Evolutionary conservation across 2,113 vertebrate genomes (phyloP), one percentile per base, ranked within the genome.

Genomic region (Malurus cyaneus): DNA sequence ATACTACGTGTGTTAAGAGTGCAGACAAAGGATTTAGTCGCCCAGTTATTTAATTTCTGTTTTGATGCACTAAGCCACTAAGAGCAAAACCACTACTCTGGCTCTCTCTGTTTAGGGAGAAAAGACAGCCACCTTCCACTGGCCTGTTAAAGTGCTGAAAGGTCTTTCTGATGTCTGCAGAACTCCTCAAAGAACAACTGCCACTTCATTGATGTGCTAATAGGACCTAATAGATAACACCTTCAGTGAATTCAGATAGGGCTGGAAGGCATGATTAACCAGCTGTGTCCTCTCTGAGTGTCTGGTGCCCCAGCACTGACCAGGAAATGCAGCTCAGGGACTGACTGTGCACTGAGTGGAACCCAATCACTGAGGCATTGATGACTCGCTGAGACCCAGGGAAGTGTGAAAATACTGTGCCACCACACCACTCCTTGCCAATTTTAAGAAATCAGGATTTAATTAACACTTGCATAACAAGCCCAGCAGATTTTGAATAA

Each of bases 201-300:
- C 12, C 49, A 76, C 57, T 65, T 94, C 77, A 76, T 11, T 85
- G 69, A 67, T 91, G 73, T 36, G 57, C 57, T 93, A 89, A 81
- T 64, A 92, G 21, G 78, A 88, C 56, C 52, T 81, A 86, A 84
- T 5, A 92, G 86, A 69, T 89, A 76, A 65, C 53, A 87, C 31
- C 57, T 81, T 81, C 60, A 76, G 67, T 80, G 86, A 81, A 79
- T 91, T 93, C 76, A 85, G 80, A 81, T 81, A 69, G 31, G 74
- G 53, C 80, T 89, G 57, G 77, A 93, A 92, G 83, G 86, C 91
- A 89, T 2, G 16, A 82, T 96, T 94, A 89, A 65, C 88, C 85
- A 89, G 16, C 56, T 56, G 31, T 79, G 78, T 85, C 77, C 70
- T 93, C 36, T 83, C 87, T 76, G 84, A 84, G 31, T 53, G 69